Evolutionary conservation across 1,140 invertebrate genomes (phyloP), one percentile per base, ranked within the genome.

Genomic region (Brevipalpus yothersi): DNA sequence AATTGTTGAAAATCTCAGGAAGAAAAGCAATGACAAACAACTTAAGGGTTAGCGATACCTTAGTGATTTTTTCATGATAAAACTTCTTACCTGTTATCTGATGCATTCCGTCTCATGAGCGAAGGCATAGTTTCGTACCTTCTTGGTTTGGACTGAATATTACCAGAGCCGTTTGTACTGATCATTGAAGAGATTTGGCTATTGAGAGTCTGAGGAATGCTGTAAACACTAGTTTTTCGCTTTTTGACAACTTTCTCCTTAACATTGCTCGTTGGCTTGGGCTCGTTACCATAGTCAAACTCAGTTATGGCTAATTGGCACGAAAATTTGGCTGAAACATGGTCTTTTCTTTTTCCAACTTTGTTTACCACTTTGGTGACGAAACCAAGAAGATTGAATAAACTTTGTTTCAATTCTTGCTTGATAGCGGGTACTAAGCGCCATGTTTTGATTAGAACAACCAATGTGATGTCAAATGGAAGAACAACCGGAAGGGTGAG

Each of bases 401-500:
- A 13, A 23, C 56, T 59, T 31, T 39, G 21, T 40, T 56, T 56
- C 40, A 62, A 45, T 59, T 63, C 62, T 19, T 40, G 31, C 21
- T 53, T 19, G 9, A 63, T 49, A 53, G 21, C 58, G n/a, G 63
- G 63, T 41, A 64, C n/a, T 23, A 21, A 10, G 47, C 58, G 19
- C 23, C 41, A 55, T 4, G 53, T 12, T 45, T 61, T 69, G 21
- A 31, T 54, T 53, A 65, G 56, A 53, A 69, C 43, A 11, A 63
- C 59, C 51, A 66, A 62, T 12, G 85, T 75, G 57, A 93, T 80
- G 70, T 93, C 88, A 53, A 81, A 81, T 10, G 88, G 86, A 53
- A 92, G 71, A 41, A 82, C 79, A 65, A 83, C 91, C 0, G 89
- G 88, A 41, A 91, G 72, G 58, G 82, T 82, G 13, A 92, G 71